Conservation (phyloP, 2,113 vertebrate genomes). For the Burhinus bistriatus region DNA sequence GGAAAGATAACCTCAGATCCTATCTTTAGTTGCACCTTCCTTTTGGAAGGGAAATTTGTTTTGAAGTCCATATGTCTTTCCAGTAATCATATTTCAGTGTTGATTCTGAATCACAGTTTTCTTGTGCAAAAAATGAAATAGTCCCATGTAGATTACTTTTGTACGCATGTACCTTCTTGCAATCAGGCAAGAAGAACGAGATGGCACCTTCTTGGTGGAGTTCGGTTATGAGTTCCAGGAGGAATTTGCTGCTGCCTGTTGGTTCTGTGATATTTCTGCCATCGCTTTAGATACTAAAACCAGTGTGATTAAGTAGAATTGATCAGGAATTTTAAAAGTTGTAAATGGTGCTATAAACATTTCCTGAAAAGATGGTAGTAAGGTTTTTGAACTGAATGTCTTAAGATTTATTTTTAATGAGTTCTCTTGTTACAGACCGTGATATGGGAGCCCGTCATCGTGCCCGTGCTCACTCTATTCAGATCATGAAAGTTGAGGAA, state of each 20-base stretch:
- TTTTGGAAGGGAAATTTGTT: not conserved
- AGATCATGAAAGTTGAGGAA: constrained; percentile 97
- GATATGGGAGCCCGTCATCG: constrained; percentile 97
- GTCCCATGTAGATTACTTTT: not conserved
- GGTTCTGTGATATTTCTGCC: not conserved
- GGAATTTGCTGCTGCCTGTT: not conserved
- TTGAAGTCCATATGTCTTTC: not conserved
- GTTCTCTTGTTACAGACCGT: constrained; percentile 76
- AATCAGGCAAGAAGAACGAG: not conserved
- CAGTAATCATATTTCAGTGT: not conserved
- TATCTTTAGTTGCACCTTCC: not conserved
- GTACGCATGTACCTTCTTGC: rapidly evolving
- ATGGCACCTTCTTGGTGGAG: not conserved
- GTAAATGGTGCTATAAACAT: not conserved
- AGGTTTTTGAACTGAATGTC: not conserved
- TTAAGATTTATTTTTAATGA: not conserved
- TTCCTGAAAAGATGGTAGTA: not conserved
- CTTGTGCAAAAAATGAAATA: not conserved
- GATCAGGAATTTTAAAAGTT: not conserved
- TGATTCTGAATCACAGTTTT: not conserved
- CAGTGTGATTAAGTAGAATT: not conserved
- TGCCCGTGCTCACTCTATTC: constrained; percentile 92
- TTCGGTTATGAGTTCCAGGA: not conserved
- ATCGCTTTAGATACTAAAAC: not conserved
- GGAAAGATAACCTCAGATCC: not conserved